Evolutionary conservation across 64 coral and sea anemone species (phyloP), one percentile per base, ranked within the genome.

Genomic region (Stylophora pistillata): DNA sequence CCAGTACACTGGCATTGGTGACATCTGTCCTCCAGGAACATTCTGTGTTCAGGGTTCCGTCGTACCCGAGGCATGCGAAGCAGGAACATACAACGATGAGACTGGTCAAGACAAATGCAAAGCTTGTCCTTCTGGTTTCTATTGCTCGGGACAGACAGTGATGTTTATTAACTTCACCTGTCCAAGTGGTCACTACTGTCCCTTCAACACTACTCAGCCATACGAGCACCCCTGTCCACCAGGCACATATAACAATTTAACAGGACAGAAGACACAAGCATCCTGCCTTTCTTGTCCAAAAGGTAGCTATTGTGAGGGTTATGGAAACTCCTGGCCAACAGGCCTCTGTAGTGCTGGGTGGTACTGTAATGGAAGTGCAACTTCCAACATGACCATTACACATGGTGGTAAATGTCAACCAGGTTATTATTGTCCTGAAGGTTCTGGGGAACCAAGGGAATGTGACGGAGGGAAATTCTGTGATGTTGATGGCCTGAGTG

Each of bases 381-480:
- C 90, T 23, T 79, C 58, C 13, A 95, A 95, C 61, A 86, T 90
- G 88, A 95, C 97, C 14, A 95, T 88, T 13, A 91, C 90, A 23
- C 93, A 91, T 88, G 97, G 97, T 11, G 97, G 93, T 10, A 74
- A 82, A 72, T 99, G 97, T 54, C 81, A 90, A 56, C 81, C 93
- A 53, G 97, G 97, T 2, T 95, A 90, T 70, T 99, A 95, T 61
- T 99, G 96, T 71, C 89, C 93, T 68, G 33, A 47, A 73, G 96
- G 96, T 1, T 89, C 96, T 13, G 70, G 76, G 14, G 72, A 77
- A 30, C 93, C 91, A 65, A 79, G n/a, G 73, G 81, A 88, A 61
- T 99, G 97, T 91, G 97, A 95, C 65, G 90, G 88, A 53, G 97
- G 97, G 5, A 93, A 93, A 59, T 99, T 95, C 61, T 99, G 97